Evolutionary conservation across 1,140 invertebrate species (phyloP), one percentile per base, ranked within the genome.

Genomic region (Heliconius melpomene): DNA sequence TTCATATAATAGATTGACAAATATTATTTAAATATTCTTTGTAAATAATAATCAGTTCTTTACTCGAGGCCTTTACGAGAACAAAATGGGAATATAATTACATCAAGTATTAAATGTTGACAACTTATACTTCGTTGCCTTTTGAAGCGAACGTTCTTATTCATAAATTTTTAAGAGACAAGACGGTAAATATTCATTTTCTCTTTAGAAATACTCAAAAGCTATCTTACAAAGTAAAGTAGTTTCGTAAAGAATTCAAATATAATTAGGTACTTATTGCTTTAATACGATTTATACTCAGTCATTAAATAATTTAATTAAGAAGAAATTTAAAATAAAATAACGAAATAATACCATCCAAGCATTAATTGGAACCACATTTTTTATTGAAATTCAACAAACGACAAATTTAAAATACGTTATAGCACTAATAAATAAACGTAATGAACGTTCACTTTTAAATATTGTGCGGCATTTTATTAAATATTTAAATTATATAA

Each of bases 11-110:
- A 29, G 60, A 66, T 66, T 29, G 60, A 66, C 26, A 66, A 66
- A 66, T 66, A 66, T 66, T 66, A 66, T 66, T 66, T 66, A 66
- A 66, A 66, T 66, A 66, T 66, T 66, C 26, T 66, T 66, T 66
- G 26, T 66, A 66, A 66, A 66, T 60, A 66, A 29, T 66, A 66
- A 66, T 66, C 60, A 66, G 60, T 13, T 23, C 60, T 66, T 66
- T 11, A 66, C 60, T 66, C 11, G 1, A 29, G 23, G 26, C 60
- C 60, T 9, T 66, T 26, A 66, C 26, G 60, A 66, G 26, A 29
- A 29, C 60, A 29, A 66, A 66, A 66, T 66, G 23, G 26, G n/a
- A 66, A 66, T 66, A 66, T 66, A 66, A 66, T 66, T 29, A 66
- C 60, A 66, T 66, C n/a, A 66, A 66, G n/a, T 66, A 66, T 66